Evolutionary conservation across 2,113 vertebrate genomes (phyloP).

Genomic region (Potamarius usumacintae): DNA sequence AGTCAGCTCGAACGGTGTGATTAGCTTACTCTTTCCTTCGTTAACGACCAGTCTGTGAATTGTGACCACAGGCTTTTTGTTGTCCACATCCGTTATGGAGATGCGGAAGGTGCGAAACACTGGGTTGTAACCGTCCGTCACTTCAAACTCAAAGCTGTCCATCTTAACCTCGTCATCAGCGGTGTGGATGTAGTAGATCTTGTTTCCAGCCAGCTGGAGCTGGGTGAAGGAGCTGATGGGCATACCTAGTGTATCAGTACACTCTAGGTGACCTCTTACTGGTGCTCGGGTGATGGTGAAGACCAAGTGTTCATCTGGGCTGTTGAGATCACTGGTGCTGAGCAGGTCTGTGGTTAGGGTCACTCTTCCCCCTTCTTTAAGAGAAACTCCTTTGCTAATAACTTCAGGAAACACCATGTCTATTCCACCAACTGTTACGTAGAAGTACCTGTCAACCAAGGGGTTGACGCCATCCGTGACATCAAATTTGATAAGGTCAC

Average conservation of each 20-base stretch:
- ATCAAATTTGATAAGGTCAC: constrained; percentile 95
- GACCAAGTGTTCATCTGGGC: constrained; percentile 90
- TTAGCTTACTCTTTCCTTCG: constrained; percentile 85
- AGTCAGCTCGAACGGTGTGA: constrained; percentile 93
- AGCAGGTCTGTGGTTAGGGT: constrained; percentile 93
- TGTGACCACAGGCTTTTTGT: constrained; percentile 91
- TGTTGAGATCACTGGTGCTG: constrained; percentile 93
- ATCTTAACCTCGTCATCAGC: constrained; percentile 92
- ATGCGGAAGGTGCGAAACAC: constrained; percentile 94
- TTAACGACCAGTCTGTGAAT: constrained; percentile 81
- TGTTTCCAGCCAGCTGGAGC: constrained; percentile 91
- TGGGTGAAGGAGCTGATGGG: constrained; percentile 90
- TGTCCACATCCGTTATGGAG: constrained; percentile 92
- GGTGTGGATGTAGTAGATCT: constrained; percentile 93
- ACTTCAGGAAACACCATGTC: constrained; percentile 93
- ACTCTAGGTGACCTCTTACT: constrained; percentile 87
- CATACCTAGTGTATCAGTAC: constrained; percentile 83
- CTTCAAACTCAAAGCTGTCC: constrained; percentile 97
- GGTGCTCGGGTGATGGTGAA: constrained; percentile 92
- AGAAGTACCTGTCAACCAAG: constrained; percentile 94
- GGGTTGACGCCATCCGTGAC: constrained; percentile 92
- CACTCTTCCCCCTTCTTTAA: constrained; percentile 91
- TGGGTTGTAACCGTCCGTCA: constrained; percentile 91
- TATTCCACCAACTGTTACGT: constrained; percentile 84
- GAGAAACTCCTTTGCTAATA: constrained; percentile 89